These are phyloP conservation scores for Meloidogyne floridensis DNA, from an alignment of 1,140 invertebrate species.

Conservation along the genomic window DNA sequence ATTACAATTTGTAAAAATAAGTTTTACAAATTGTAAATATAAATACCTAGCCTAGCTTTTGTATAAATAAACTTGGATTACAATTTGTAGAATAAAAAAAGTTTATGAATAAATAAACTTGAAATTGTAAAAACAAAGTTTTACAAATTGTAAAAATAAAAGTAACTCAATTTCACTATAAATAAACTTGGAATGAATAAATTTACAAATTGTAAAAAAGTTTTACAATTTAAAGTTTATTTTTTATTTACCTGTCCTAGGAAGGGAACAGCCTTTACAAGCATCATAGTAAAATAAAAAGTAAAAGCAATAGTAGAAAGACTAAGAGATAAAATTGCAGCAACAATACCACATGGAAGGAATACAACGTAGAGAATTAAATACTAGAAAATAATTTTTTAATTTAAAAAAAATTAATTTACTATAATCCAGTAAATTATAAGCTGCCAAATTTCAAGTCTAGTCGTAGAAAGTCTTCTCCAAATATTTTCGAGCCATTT, in stretches of 20 bases:
- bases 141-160: too few species aligned
- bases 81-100: too few species aligned
- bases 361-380: not conserved
- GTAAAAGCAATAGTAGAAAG: not conserved
- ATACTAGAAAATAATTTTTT: not conserved
- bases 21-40: too few species aligned
- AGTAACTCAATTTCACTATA: too few species aligned
- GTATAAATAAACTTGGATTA: too few species aligned
- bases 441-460: not conserved
- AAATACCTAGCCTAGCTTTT: too few species aligned
- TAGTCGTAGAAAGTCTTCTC: not conserved
- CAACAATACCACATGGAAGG: not conserved
- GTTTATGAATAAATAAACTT: too few species aligned
- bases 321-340: not conserved
- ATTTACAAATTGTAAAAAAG: not conserved
- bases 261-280: slow-evolving; percentile 14
- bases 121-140: too few species aligned
- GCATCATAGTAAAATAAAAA: not conserved
- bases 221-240: too few species aligned
- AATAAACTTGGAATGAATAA: too few species aligned
- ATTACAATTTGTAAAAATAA: too few species aligned
- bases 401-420: not conserved
- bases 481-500: not conserved
- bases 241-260: not conserved
- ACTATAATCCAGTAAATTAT: not conserved